phyloP scores from a whole-genome alignment of 2,113 vertebrate species.

The Plecturocebus donacophilus region DNA sequence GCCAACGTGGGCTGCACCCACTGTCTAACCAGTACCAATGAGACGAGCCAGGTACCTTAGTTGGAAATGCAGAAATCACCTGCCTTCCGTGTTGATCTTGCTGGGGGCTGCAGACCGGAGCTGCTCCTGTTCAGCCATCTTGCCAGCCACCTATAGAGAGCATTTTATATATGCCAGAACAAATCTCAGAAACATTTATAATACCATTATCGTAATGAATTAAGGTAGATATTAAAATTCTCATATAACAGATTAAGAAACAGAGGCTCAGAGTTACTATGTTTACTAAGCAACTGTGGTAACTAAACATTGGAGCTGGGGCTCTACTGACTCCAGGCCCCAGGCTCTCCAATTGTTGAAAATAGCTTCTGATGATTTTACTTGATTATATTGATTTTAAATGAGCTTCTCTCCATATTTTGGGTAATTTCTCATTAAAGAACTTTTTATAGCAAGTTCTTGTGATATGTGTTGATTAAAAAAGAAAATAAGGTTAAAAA shows the following conservation, averaged over 20 bases:
- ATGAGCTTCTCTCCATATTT: background rate
- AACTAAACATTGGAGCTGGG: background rate
- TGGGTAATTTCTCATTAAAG: background rate
- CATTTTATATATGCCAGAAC: background rate
- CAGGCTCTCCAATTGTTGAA: background rate
- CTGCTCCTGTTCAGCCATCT: too few species aligned
- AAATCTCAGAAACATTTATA: background rate
- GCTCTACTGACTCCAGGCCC: too few species aligned
- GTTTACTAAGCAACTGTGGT: background rate
- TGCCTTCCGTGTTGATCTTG: too few species aligned
- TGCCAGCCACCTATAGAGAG: background rate
- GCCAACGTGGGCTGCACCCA: too few species aligned
- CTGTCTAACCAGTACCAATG: too few species aligned
- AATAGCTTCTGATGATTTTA: background rate
- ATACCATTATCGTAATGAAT: background rate
- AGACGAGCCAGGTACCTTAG: too few species aligned
- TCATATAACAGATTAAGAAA: background rate
- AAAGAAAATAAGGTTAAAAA: background rate
- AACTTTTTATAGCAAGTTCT: background rate
- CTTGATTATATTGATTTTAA: background rate
- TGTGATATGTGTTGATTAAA: background rate
- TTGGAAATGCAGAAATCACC: too few species aligned
- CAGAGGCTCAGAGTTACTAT: background rate
- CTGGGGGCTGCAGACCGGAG: too few species aligned
- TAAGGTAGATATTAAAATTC: background rate